Evolutionary conservation across 2,797 vertebrate genomes (phyloP), one percentile per base, ranked within the genome.

Genomic region (Meda fulgida): DNA sequence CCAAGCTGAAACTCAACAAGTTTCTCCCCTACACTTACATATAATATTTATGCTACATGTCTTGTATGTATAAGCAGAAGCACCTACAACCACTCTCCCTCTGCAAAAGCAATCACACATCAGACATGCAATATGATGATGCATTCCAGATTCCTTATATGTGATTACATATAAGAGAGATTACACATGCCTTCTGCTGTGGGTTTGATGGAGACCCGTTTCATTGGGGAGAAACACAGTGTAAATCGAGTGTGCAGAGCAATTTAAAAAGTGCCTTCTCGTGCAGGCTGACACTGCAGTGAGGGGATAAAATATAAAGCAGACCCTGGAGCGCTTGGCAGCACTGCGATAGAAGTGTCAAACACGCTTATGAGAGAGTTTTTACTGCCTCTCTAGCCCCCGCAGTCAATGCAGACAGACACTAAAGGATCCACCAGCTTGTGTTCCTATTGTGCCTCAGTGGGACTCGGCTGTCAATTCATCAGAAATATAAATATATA

Each of bases 301-400:
- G 89, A 90, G 90, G 83, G 91, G 90, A 93, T 91, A 88, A 92
- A 89, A 91, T 90, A 88, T 87, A 84, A 89, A 90, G 85, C 43
- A 26, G 86, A 88, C 89, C 89, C 83, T 67, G 9, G 86, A 88
- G 89, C 73, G 80, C 84, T 90, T 91, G 89, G 90, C 90, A 90
- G 89, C 81, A 84, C 78, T 87, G 90, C 92, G 85, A 90, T 91
- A 90, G 89, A 91, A 87, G 89, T 93, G 92, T 93, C 93, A 92
- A 87, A 87, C 85, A 86, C 78, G 88, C 90, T 93, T 92, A 92
- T 90, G 73, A 87, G 65, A 78, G 77, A 88, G 86, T 85, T 86
- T 92, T 92, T 91, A 91, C 90, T 89, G 89, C 87, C 90, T 91
- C 81, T 91, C 88, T 80, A 84, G 87, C 85, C 89, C 85, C 86